Evolutionary conservation across 2,888 invertebrate genomes (phyloP), one percentile per base, ranked within the genome.

Genomic region (Halocaridina rubra): DNA sequence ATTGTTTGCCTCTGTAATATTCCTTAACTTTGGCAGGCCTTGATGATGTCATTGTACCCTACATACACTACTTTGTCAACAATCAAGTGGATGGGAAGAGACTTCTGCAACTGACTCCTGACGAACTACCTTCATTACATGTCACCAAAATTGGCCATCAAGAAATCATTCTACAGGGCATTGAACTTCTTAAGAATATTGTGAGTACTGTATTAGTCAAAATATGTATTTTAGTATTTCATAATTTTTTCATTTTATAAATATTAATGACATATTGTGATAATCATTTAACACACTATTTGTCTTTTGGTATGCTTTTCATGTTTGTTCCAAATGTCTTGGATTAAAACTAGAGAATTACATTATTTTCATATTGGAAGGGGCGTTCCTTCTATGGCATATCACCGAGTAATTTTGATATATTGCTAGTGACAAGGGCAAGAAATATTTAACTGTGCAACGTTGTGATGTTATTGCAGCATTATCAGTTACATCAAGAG

Each of bases 71-170:
- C 88, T 96, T 98, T 91, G 92, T 94, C 82, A 95, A 95, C 90
- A 95, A 96, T 90, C 94, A 94, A 87, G 94, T 98, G 61, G 94
- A 94, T 90, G 98, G 97, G 7, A 93, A 94, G 89, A 94, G 95
- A 90, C 92, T 98, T 90, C 92, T 98, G 89, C 95, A 95, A 90
- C 93, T 98, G 89, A 94, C 96, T 85, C 95, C 96, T 75, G 96
- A 97, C 90, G 97, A 97, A 91, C 93, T 98, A 88, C 95, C 96
- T 90, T 94, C 95, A 90, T 93, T 98, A 80, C 96, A 97, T 27
- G 94, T 98, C 90, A 92, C 93, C 86, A 94, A 95, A 90, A 94
- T 98, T 88, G 98, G 98, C 10, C 98, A 98, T 91, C 97, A 98
- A 91, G 98, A 98, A 91, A 94, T 97, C 79, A 94, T 98, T 88